Percentiles rank a stretch among this genome's conserved stretches.
Conservation (phyloP, 1,140 invertebrate species). For the Achatina immaculata region DNA sequence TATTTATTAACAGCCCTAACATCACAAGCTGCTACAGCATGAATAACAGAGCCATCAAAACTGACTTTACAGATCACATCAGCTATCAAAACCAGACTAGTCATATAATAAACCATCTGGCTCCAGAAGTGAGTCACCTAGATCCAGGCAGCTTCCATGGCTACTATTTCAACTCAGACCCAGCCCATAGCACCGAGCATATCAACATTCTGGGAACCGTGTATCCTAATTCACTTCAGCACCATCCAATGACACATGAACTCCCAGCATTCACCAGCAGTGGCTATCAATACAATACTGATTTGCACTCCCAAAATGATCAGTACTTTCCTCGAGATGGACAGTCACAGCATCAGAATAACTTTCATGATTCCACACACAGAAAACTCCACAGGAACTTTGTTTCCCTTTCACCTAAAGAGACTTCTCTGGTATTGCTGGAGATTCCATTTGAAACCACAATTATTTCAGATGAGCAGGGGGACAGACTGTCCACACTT, state of each 20-base stretch:
- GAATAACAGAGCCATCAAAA: too few species aligned
- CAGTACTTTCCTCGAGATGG: background rate
- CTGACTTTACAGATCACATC: too few species aligned
- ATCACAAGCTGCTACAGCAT: too few species aligned
- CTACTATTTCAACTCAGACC: background rate
- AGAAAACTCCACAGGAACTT: background rate
- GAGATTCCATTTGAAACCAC: slow-evolving; percentile 32
- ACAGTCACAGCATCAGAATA: background rate
- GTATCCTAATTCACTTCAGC: background rate
- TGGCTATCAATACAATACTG: background rate
- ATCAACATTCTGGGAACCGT: background rate
- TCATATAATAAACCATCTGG: too few species aligned
- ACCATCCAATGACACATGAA: too few species aligned
- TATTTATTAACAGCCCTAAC: too few species aligned
- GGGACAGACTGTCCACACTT: slow-evolving; percentile 29
- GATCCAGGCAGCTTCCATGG: too few species aligned
- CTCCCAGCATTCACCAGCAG: background rate
- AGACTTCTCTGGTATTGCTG: slow-evolving; percentile 8
- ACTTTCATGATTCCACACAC: background rate
- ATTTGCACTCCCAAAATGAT: too few species aligned
- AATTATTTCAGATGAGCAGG: slow-evolving; percentile 29
- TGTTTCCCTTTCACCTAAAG: background rate
- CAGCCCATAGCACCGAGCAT: too few species aligned
- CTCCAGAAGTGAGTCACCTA: too few species aligned
- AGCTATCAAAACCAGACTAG: too few species aligned